Base-by-base conservation (phyloP, 2,888 invertebrate species). In the Coleophora deauratella region DNA sequence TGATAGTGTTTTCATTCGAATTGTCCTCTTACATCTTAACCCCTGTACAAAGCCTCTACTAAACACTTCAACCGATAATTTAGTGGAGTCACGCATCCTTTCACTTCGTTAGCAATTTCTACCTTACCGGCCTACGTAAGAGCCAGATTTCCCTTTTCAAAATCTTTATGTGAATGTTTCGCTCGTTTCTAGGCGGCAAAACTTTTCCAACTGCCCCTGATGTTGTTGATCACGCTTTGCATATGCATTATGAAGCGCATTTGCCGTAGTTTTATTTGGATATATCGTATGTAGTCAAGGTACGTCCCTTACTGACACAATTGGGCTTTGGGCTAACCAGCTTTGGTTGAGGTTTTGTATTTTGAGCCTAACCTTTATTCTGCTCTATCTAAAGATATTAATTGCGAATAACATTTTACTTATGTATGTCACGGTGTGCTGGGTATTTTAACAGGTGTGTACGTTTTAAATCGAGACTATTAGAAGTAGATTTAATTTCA, bases 141-240 rank as follows among this genome's bases (percentile, higher is more conserved):
- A 49, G 46, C 10, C 11, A 31, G 48, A 57, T 46, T 52, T 51
- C 46, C 42, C 52, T 49, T 55, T 48, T 51, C 50, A 54, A 56
- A 7, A 57, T 75, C 75, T 21, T 84, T 62, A 82, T 71, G 62
- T 70, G 67, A 74, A 62, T 74, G 66, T 85, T 84, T 84, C 80
- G 66, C 79, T 82, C 81, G 72, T 86, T 85, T 85, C 81, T 86
- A 86, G 86, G 86, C 86, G 72, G 66, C 81, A 86, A 85, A 75
- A 76, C 76, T 86, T 79, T 84, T 86, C 74, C 81, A 86, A 85
- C 76, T 86, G 75, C 86, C 86, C 76, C 81, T 86, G 86, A 86
- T 86, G 86, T 86, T 86, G 85, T 86, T 86, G 84, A 77, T 87
- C 85, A 86, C 86, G 82, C 86, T 87, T 87, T 87, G 86, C 86